Evolutionary conservation across 2,113 vertebrate genomes (phyloP).

Genomic region (Lipotes vexillifer): DNA sequence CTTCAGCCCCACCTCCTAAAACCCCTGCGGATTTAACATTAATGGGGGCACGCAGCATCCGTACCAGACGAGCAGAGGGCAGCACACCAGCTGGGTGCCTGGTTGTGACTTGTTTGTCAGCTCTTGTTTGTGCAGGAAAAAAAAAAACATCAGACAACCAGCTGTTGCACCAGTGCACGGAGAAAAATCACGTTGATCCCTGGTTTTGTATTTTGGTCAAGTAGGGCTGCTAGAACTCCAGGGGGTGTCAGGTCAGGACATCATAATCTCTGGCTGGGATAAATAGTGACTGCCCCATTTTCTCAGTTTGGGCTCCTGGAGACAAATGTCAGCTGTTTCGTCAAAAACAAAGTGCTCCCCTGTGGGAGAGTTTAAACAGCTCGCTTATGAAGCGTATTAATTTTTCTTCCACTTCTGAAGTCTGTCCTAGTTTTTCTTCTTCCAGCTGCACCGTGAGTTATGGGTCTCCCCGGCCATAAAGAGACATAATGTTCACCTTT

Average conservation of each 20-base stretch:
- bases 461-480: neutral
- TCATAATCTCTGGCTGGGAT: constrained; percentile 24
- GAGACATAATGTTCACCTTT: neutral
- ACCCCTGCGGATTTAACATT: neutral
- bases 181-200: neutral
- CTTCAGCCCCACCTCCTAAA: neutral
- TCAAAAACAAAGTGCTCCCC: constrained; percentile 28
- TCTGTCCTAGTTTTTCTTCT: neutral
- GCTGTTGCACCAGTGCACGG: neutral
- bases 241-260: neutral
- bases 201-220: neutral
- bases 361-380: neutral
- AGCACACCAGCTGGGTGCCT: neutral
- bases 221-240: neutral
- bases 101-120: neutral
- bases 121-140: neutral
- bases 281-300: neutral
- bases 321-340: constrained; percentile 32
- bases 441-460: neutral
- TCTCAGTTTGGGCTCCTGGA: constrained; percentile 35
- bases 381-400: constrained; percentile 37
- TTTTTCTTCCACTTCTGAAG: neutral
- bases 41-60: neutral
- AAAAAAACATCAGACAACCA: neutral
- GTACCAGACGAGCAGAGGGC: neutral